These are phyloP conservation scores for Lepidocyrtinus sp. DNA, from an alignment of 2,888 invertebrate genomes.

Conservation along the genomic window DNA sequence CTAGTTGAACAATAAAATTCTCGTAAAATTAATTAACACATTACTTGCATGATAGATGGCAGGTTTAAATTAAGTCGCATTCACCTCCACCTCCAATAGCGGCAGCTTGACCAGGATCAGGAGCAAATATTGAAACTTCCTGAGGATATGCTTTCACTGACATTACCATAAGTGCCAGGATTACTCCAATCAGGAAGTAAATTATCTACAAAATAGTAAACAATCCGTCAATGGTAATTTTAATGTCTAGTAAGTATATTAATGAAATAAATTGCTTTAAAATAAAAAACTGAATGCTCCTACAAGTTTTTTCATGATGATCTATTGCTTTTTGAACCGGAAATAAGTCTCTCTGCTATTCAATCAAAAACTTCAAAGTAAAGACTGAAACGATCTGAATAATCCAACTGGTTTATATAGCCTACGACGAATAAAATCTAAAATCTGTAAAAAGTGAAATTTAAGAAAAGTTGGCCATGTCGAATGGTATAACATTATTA, in stretches of 20 bases:
- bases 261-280: background rate
- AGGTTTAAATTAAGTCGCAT: too few species aligned
- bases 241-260: too few species aligned
- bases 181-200: constrained; percentile 22
- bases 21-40: background rate
- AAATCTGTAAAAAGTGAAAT: too few species aligned
- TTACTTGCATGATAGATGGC: background rate
- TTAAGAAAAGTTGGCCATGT: too few species aligned
- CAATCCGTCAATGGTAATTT: too few species aligned
- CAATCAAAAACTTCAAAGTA: too few species aligned
- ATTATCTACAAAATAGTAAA: too few species aligned
- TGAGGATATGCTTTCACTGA: constrained; percentile 2
- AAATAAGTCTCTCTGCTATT: background rate
- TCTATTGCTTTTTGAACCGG: background rate
- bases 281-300: background rate
- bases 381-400: too few species aligned
- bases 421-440: too few species aligned
- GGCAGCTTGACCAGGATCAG: constrained; percentile 7
- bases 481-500: too few species aligned
- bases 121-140: constrained; percentile 33
- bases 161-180: too few species aligned
- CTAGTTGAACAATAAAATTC: constrained; percentile 3
- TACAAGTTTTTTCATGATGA: constrained; percentile 26
- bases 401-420: too few species aligned
- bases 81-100: constrained; percentile 18